Conservation (phyloP, 2,113 vertebrate genomes). For the Psittacus erithacus region DNA sequence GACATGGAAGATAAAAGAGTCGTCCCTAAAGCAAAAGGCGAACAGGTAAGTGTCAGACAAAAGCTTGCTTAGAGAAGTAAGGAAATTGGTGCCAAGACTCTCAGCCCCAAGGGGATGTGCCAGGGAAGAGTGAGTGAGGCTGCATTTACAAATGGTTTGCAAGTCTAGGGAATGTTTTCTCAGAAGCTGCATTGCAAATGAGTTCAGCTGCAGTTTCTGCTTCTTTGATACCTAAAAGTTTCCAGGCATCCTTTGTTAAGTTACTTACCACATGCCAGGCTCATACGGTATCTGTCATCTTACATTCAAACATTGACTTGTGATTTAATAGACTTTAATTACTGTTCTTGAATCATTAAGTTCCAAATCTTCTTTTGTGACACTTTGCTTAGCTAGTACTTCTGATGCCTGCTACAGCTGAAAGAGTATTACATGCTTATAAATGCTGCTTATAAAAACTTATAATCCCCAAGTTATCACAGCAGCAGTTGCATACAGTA, state of each 20-base stretch:
- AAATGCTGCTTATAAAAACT: background rate
- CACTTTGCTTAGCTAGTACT: background rate
- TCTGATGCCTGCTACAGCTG: accelerated
- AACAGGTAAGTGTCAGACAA: slow-evolving; percentile 84
- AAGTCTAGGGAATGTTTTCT: background rate
- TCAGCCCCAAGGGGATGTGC: background rate
- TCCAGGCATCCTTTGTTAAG: background rate
- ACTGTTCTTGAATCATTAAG: background rate
- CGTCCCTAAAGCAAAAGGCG: slow-evolving; percentile 96
- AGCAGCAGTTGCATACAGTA: accelerated
- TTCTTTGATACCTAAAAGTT: background rate
- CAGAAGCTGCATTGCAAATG: background rate
- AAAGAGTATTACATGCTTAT: accelerated
- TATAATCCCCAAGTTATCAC: background rate
- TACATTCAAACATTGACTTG: accelerated
- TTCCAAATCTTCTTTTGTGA: background rate
- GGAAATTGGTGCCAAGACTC: accelerated
- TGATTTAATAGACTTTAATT: background rate
- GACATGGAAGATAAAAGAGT: slow-evolving; percentile 99
- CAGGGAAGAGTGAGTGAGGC: background rate
- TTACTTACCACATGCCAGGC: background rate
- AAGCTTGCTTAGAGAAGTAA: background rate
- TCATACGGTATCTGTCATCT: background rate
- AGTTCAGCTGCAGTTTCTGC: background rate
- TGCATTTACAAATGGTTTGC: background rate